Evolutionary conservation across 2,888 invertebrate genomes (phyloP).

Genomic region (Podabrus alpinus): DNA sequence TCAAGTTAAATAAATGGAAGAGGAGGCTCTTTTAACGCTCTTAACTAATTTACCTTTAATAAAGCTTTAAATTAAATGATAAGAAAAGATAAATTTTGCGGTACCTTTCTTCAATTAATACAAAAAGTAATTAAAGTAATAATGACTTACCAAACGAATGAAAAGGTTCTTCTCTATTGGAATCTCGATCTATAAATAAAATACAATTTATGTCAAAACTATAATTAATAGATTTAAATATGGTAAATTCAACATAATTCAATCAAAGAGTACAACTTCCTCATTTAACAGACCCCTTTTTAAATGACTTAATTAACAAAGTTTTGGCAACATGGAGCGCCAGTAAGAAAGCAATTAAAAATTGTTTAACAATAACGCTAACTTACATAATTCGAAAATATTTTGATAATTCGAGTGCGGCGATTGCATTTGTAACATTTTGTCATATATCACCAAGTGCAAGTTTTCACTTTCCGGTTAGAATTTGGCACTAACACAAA

Average conservation of each 20-base stretch:
- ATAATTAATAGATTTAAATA: neutral
- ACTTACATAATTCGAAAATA: slow-evolving; percentile 1
- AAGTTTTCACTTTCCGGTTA: neutral
- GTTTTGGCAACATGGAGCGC: neutral
- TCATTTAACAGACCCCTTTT: neutral
- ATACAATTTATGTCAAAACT: neutral
- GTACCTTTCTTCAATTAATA: neutral
- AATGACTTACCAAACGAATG: neutral
- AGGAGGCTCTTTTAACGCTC: neutral
- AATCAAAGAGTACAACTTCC: neutral
- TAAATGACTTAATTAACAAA: neutral
- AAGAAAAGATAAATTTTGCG: neutral
- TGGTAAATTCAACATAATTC: neutral
- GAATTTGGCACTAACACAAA: neutral
- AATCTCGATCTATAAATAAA: neutral
- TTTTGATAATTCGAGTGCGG: neutral
- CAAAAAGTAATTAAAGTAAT: neutral
- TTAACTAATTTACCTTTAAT: neutral
- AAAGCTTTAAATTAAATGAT: neutral
- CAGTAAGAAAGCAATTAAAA: neutral
- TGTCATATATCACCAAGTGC: neutral
- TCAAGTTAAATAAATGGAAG: neutral
- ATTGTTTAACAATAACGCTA: neutral
- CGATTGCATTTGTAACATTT: neutral
- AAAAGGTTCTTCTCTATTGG: neutral